Conservation (phyloP, 2,888 invertebrate species). For the Hypena proboscidalis region DNA sequence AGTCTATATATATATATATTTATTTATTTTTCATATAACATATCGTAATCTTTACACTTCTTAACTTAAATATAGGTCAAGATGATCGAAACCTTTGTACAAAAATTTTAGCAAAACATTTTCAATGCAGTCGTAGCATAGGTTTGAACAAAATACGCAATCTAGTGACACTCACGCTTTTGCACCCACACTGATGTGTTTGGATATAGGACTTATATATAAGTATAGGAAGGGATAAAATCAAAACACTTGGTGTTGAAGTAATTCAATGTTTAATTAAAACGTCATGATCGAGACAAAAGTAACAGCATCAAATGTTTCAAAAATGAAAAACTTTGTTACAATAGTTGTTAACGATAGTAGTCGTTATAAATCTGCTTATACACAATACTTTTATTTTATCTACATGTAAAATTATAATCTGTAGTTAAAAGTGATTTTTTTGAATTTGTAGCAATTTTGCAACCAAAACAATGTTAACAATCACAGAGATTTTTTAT, state of each 20-base stretch:
- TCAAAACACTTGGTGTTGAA: constrained; percentile 49
- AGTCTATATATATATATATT: too few species aligned
- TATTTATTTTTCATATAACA: too few species aligned
- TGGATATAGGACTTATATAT: neutral
- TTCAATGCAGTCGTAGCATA: too few species aligned
- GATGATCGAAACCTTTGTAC: too few species aligned
- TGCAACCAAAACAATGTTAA: constrained; percentile 23
- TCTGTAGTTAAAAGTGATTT: constrained; percentile 21
- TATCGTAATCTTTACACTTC: too few species aligned
- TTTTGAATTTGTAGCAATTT: constrained; percentile 17
- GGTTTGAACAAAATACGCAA: too few species aligned
- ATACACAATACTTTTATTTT: constrained; percentile 53
- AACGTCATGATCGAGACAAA: constrained; percentile 81
- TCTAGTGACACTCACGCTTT: too few species aligned
- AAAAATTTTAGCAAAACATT: too few species aligned
- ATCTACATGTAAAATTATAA: constrained; percentile 40
- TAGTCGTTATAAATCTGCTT: constrained; percentile 53
- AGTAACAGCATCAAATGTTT: constrained; percentile 78
- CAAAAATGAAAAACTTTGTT: constrained; percentile 69
- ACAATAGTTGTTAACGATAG: constrained; percentile 53
- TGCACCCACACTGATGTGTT: too few species aligned
- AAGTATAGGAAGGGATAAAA: constrained; percentile 8
- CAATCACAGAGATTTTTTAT: constrained; percentile 12
- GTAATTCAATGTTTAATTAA: constrained; percentile 80
- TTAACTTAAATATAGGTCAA: too few species aligned